These are phyloP conservation scores for Rhagoletis pomonella DNA, from an alignment of 1,140 invertebrate species.

Conservation along the genomic window DNA sequence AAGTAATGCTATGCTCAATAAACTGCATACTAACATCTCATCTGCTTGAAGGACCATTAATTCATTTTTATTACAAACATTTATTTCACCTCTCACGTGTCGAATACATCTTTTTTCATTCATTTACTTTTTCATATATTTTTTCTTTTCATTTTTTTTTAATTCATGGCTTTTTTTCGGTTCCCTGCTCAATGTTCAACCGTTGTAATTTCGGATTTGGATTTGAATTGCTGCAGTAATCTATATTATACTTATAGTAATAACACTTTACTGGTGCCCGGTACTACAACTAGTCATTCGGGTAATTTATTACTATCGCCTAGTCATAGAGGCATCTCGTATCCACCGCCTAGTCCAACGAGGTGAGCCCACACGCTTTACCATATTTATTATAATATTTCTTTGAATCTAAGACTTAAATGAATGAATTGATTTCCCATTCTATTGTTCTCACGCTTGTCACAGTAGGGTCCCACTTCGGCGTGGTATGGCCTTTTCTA, in stretches of 20 bases:
- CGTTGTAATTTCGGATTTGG: constrained; percentile 43
- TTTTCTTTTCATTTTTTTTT: not conserved
- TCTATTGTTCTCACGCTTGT: no score
- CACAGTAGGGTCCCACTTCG: constrained; percentile 77
- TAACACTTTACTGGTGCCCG: constrained; percentile 76
- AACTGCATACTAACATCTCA: no score
- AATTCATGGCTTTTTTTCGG: not conserved
- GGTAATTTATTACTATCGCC: constrained; percentile 76
- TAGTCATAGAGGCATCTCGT: constrained; percentile 81
- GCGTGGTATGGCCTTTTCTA: constrained; percentile 79
- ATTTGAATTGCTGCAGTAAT: constrained; percentile 61
- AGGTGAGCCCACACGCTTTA: constrained; percentile 68
- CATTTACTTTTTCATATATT: constrained; percentile 10
- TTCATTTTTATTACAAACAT: no score
- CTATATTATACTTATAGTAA: constrained; percentile 74
- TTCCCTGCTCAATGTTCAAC: constrained; percentile 55
- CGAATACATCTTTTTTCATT: not conserved
- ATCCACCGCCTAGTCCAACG: constrained; percentile 85
- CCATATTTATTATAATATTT: not conserved
- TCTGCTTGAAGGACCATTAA: no score
- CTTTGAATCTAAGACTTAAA: not conserved
- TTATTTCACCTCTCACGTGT: no score
- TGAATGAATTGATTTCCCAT: no score
- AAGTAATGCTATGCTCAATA: no score
- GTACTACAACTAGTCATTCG: constrained; percentile 74